Base-by-base conservation (phyloP, 2,888 invertebrate genomes). In the Pardosa pseudoannulata region DNA sequence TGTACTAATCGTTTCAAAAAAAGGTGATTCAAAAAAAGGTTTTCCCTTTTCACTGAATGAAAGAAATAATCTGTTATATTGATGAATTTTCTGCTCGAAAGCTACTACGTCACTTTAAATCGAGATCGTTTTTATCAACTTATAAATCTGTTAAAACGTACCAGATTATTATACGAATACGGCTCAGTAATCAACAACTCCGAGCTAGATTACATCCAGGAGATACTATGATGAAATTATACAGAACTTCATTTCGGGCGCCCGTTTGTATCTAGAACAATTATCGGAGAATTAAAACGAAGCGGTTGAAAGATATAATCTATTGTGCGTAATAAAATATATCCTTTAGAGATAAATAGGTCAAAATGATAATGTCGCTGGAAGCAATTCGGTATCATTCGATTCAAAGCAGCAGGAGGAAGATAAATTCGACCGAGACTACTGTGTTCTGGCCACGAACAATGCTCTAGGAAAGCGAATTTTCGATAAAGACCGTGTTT, bases 401-500 rank as follows among this genome's bases (percentile, higher is more conserved):
- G 41, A 46, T 46, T 46, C 11, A 13, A 13, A 13, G 41, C 16
- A 9, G 16, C 2, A 13, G 41, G 16, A 46, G 41, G 41, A 46
- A 46, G 41, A 46, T 46, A 46, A 13, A 46, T 46, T 13, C 16
- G 56, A 23, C 23, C 3, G 13, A 11, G 56, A 23, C 1, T n/a
- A n/a, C n/a, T 7, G 1, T 23, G 3, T 56, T 23, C 23, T 2
- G 7, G 5, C 7, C 41, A 5, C 3, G 56, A 46, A 56, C 56
- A 56, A 56, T 23, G 23, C 56, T 56, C 1, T 5, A 56, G 3
- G 23, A 56, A 23, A 56, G 23, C 56, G 56, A 23, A 56, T 56
- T n/a, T 23, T 56, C 56, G 56, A 56, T 56, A 56, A 56, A 56
- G 56, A 56, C 56, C 1, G 56, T 56, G 56, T 56, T 56, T 56